Evolutionary conservation across 2,888 invertebrate species (phyloP).

Genomic region (Augiades crinisus): DNA sequence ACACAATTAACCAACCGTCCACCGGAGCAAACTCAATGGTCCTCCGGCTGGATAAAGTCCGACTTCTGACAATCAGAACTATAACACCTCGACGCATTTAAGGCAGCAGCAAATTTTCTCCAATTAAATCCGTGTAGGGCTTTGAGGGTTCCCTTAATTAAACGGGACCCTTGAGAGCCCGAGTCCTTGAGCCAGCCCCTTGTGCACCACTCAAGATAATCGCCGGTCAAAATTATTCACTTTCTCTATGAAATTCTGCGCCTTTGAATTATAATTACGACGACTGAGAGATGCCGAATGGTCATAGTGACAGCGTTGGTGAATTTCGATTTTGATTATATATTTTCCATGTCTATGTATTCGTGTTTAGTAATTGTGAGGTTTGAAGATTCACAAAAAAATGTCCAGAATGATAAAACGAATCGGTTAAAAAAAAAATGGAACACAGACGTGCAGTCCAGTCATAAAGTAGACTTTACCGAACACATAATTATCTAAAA

Average conservation of each 20-base stretch:
- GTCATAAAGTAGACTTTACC: no score
- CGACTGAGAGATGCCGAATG: background rate
- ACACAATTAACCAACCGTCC: conserved; percentile 13
- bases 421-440: no score
- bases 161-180: conserved; percentile 47
- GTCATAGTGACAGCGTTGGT: background rate
- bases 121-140: conserved; percentile 50
- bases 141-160: conserved; percentile 62
- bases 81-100: conserved; percentile 29
- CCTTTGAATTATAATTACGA: conserved; percentile 12
- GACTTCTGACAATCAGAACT: conserved; percentile 27
- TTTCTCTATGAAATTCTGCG: conserved; percentile 39
- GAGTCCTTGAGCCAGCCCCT: conserved; percentile 41
- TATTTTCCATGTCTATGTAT: no score
- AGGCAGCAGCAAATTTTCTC: conserved; percentile 45
- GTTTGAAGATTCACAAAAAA: no score
- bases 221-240: conserved; percentile 65
- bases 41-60: conserved; percentile 16
- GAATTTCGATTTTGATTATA: background rate
- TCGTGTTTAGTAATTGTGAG: no score
- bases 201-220: conserved; percentile 59
- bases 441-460: no score
- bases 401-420: no score
- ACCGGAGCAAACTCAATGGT: conserved; percentile 13
- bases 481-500: no score